Evolutionary conservation across 2,888 invertebrate genomes (phyloP).

Genomic region (Lysandra bellargus): DNA sequence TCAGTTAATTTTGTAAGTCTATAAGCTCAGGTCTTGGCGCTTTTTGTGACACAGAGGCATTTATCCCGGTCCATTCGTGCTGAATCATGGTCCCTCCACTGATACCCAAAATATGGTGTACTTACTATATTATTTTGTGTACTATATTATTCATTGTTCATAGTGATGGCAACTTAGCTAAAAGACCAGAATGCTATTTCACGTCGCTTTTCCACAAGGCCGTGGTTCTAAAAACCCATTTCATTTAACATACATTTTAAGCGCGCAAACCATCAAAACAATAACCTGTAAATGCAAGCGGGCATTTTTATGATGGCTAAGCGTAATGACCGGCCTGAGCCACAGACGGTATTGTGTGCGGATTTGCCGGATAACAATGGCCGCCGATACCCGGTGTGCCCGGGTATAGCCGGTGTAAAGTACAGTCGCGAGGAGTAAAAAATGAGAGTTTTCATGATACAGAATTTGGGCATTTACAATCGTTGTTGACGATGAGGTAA

Average conservation of each 20-base stretch:
- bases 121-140: no score
- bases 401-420: constrained; percentile 4
- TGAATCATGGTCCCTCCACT: no score
- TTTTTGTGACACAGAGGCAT: no score
- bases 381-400: constrained; percentile 46
- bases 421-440: neutral
- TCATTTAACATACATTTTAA: neutral
- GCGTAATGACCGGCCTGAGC: constrained; percentile 39
- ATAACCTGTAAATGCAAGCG: constrained; percentile 13
- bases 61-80: no score
- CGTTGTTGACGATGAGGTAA: no score
- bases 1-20: no score
- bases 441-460: neutral
- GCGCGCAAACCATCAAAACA: constrained; percentile 9
- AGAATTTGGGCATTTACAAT: no score
- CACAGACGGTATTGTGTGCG: constrained; percentile 49
- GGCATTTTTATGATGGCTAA: constrained; percentile 25
- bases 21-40: no score
- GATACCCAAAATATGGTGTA: no score
- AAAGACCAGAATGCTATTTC: no score
- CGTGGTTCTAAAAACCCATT: neutral
- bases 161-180: no score
- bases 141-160: no score
- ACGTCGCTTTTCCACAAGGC: neutral
- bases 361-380: constrained; percentile 58